Evolutionary conservation across 2,113 vertebrate genomes (phyloP).

Genomic region (Ochotona princeps): DNA sequence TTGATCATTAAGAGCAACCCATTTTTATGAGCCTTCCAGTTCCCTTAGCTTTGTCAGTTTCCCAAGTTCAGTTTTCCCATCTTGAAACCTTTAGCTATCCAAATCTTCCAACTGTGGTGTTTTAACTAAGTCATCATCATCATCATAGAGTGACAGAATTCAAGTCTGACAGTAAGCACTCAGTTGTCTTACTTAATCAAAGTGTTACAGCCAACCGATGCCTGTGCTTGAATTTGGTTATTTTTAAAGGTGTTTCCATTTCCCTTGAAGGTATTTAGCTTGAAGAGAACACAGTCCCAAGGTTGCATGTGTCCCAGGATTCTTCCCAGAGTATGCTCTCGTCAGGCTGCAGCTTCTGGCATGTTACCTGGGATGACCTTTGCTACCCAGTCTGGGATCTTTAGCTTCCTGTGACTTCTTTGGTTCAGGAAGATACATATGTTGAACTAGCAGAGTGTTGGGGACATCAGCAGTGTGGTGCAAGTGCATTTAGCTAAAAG

Average conservation of each 20-base stretch:
- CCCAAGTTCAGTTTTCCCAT: neutral
- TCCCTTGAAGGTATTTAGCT: conserved; percentile 31
- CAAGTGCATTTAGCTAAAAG: conserved; percentile 53
- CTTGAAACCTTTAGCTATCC: neutral
- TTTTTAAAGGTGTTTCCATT: neutral
- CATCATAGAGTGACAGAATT: neutral
- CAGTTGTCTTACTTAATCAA: neutral
- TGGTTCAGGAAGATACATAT: conserved; percentile 65
- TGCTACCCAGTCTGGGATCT: neutral
- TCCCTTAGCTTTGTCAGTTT: neutral
- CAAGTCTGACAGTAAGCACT: neutral
- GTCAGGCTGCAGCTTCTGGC: neutral
- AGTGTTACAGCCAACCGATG: neutral
- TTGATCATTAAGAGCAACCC: neutral
- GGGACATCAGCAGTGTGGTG: conserved; percentile 56
- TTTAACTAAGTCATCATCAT: neutral
- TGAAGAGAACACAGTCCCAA: neutral
- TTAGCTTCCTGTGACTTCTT: conserved; percentile 27
- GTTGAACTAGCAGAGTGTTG: conserved; percentile 56
- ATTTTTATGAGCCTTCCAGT: neutral
- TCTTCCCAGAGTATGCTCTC: neutral
- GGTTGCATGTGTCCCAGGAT: neutral
- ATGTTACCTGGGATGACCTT: neutral
- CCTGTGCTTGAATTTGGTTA: neutral
- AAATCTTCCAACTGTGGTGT: neutral